Conservation (phyloP, 2,888 invertebrate species). For the Drosophila eohydei region DNA sequence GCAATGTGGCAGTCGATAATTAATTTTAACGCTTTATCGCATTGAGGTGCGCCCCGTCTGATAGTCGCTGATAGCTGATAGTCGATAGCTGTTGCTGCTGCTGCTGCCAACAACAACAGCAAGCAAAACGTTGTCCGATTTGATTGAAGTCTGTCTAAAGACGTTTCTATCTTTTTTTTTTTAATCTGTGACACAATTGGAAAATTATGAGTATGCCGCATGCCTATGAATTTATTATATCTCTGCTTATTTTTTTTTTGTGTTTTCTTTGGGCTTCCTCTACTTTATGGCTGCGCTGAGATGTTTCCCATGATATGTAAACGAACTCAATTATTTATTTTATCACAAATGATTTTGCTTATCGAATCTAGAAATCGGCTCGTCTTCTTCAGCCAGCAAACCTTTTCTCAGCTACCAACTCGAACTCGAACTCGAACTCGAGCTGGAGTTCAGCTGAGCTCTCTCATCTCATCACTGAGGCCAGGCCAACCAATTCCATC, state of each 20-base stretch:
- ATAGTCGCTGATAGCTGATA: conserved; percentile 69
- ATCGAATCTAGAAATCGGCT: conserved; percentile 79
- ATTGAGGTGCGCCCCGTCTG: conserved; percentile 70
- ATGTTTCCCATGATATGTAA: conserved; percentile 83
- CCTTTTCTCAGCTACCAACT: conserved; percentile 72
- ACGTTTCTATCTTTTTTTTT: conserved; percentile 36
- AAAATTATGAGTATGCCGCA: conserved; percentile 54
- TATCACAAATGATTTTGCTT: conserved; percentile 81
- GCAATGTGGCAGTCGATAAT: conserved; percentile 80
- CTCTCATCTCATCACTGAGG: conserved; percentile 8
- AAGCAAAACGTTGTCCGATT: conserved; percentile 56
- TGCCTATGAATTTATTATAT: conserved; percentile 69
- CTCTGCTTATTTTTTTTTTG: conserved; percentile 16
- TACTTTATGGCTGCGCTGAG: conserved; percentile 38
- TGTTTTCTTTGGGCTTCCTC: conserved; percentile 30
- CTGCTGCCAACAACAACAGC: conserved; percentile 4
- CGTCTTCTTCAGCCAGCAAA: conserved; percentile 65
- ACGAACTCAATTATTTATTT: conserved; percentile 84
- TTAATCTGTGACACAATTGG: conserved; percentile 77
- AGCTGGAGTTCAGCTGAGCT: conserved; percentile 22
- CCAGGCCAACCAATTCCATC: conserved; percentile 31
- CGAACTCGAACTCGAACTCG: conserved; percentile 16
- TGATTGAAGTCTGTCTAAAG: conserved; percentile 78
- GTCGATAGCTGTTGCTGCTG: conserved; percentile 36
- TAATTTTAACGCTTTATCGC: conserved; percentile 81